These are phyloP conservation scores for Ramphastos sulfuratus DNA, from an alignment of 2,113 vertebrate species.

Conservation along the genomic window DNA sequence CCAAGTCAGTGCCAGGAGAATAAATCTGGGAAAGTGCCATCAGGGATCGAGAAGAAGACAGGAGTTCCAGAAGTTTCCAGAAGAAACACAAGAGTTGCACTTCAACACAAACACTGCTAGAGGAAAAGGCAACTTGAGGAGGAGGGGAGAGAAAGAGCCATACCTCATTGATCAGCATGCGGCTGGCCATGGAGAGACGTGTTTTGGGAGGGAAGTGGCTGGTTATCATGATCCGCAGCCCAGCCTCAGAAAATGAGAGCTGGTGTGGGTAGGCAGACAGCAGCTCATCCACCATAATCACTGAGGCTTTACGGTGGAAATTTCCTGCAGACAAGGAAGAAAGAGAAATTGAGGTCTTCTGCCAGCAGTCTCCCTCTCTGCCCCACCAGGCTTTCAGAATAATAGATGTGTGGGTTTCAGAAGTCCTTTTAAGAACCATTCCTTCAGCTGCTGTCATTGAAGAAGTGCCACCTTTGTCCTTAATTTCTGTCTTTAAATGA, in stretches of 20 bases:
- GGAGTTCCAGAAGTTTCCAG: background rate
- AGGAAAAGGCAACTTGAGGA: background rate
- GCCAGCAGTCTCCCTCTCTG: background rate
- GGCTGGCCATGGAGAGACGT: slow-evolving; percentile 97
- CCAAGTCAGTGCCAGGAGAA: background rate
- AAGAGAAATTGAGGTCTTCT: background rate
- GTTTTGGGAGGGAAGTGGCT: slow-evolving; percentile 97
- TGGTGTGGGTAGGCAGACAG: slow-evolving; percentile 96
- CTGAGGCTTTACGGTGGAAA: slow-evolving; percentile 90
- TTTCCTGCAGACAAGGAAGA: slow-evolving; percentile 79
- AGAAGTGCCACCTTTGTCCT: background rate
- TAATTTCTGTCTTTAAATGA: background rate
- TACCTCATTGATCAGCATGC: slow-evolving; percentile 98
- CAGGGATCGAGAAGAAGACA: background rate
- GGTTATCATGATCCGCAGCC: slow-evolving; percentile 98
- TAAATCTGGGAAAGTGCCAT: background rate
- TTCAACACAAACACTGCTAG: background rate
- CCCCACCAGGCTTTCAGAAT: background rate
- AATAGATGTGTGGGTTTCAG: background rate
- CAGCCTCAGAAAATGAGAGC: slow-evolving; percentile 95
- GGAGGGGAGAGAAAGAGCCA: background rate
- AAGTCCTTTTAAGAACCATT: background rate
- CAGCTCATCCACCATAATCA: slow-evolving; percentile 98
- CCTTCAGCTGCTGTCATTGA: background rate
- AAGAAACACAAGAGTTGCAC: background rate